These are phyloP conservation scores for Cyanocitta stelleri DNA, from an alignment of 2,113 vertebrate species.

Conservation along the genomic window DNA sequence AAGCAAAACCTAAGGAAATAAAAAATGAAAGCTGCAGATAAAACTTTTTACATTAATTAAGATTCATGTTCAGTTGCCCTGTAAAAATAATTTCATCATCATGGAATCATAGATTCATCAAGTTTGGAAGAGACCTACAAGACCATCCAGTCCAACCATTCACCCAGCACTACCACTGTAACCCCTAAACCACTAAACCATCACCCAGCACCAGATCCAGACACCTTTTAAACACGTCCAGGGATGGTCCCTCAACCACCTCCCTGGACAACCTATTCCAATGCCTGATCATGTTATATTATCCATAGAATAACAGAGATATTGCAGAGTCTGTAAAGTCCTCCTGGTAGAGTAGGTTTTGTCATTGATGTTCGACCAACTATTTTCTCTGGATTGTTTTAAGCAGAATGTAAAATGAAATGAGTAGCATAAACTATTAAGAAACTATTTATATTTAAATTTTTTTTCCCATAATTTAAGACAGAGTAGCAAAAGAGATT, in stretches of 20 bases:
- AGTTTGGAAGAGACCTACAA: background rate
- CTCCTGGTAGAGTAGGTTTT: background rate
- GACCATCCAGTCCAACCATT: background rate
- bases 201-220: background rate
- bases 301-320: background rate
- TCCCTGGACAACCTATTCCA: background rate
- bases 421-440: background rate
- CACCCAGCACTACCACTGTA: background rate
- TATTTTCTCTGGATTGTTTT: background rate
- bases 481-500: background rate
- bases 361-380: background rate
- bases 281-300: background rate
- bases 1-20: accelerated
- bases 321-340: background rate
- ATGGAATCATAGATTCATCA: background rate
- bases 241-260: background rate
- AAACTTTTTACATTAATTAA: background rate
- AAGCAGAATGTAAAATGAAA: background rate
- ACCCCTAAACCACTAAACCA: background rate
- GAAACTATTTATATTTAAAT: background rate
- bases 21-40: background rate
- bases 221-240: background rate
- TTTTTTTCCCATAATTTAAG: background rate
- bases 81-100: background rate
- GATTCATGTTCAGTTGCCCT: background rate